Conservation (phyloP, 1,140 invertebrate genomes). For the Pseudomyrmex flavicornis region DNA sequence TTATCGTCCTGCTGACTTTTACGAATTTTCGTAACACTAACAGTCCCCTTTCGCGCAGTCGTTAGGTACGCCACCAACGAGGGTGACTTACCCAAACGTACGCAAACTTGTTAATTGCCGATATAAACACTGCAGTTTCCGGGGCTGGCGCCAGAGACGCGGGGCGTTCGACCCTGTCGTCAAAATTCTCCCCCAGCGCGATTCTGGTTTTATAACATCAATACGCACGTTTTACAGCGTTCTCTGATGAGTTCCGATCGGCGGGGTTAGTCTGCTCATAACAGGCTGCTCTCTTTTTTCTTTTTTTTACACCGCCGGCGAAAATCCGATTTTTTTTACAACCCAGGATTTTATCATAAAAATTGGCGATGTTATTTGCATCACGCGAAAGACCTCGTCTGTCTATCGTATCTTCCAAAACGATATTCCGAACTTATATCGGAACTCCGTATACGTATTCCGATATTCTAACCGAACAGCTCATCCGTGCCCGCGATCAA, state of each 20-base stretch:
- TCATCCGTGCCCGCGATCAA: neutral
- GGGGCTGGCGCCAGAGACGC: conserved; percentile 67
- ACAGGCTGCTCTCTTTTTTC: neutral
- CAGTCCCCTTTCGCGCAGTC: conserved; percentile 40
- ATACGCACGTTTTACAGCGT: conserved; percentile 67
- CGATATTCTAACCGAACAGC: neutral
- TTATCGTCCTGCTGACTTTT: conserved; percentile 52
- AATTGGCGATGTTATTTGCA: neutral
- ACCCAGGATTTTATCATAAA: conserved; percentile 44
- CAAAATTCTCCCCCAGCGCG: conserved; percentile 51
- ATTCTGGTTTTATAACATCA: conserved; percentile 71
- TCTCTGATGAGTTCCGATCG: conserved; percentile 48
- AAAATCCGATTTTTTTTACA: conserved; percentile 21
- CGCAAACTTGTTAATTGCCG: conserved; percentile 77
- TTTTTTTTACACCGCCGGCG: neutral
- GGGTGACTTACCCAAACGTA: conserved; percentile 52
- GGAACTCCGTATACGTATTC: too few relatives aligned
- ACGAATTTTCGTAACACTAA: conserved; percentile 66
- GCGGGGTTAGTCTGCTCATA: neutral
- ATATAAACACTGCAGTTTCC: conserved; percentile 76
- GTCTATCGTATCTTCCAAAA: neutral
- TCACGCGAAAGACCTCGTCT: neutral
- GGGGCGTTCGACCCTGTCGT: neutral
- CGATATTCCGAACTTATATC: conserved; percentile 3
- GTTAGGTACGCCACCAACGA: conserved; percentile 63